These are phyloP conservation scores for Silvanus unidentatus DNA, from an alignment of 2,888 invertebrate species.

Conservation along the genomic window DNA sequence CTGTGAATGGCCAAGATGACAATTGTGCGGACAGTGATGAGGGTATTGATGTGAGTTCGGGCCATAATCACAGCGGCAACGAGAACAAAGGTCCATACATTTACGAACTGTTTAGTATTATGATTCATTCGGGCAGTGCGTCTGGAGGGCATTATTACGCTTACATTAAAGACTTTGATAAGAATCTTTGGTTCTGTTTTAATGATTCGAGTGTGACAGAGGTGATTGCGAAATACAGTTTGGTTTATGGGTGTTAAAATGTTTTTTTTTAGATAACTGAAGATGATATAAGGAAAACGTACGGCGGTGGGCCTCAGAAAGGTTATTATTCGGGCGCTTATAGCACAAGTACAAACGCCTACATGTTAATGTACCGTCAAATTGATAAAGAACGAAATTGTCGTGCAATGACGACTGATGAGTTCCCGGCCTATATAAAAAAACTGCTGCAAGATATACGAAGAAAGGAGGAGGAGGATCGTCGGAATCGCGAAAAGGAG, in stretches of 20 bases:
- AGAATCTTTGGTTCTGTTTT: constrained; percentile 77
- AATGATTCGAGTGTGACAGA: constrained; percentile 78
- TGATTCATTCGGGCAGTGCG: constrained; percentile 89
- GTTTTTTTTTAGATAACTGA: constrained; percentile 57
- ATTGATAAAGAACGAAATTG: constrained; percentile 60
- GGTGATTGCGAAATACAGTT: constrained; percentile 42
- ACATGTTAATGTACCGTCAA: constrained; percentile 86
- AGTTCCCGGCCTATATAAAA: constrained; percentile 70
- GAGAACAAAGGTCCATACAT: constrained; percentile 63
- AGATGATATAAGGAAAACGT: constrained; percentile 76
- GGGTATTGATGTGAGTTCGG: constrained; percentile 57
- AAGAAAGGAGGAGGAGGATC: constrained; percentile 60
- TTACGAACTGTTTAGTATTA: constrained; percentile 84
- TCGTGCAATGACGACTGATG: constrained; percentile 57
- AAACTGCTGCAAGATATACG: constrained; percentile 58
- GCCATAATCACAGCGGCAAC: constrained; percentile 49
- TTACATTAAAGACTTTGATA: constrained; percentile 76
- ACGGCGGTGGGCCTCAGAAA: constrained; percentile 64
- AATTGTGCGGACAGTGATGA: constrained; percentile 60
- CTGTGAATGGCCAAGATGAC: constrained; percentile 41
- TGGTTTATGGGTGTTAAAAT: too few relatives aligned
- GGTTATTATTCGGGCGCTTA: constrained; percentile 69
- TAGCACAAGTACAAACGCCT: constrained; percentile 79
- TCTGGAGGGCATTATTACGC: constrained; percentile 89
- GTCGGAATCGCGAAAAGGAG: constrained; percentile 54